A percentile compares a stretch with the other conserved stretches of the same genome.
Evolutionary conservation across 2,113 vertebrate genomes (phyloP).

Genomic region (Colius striatus): DNA sequence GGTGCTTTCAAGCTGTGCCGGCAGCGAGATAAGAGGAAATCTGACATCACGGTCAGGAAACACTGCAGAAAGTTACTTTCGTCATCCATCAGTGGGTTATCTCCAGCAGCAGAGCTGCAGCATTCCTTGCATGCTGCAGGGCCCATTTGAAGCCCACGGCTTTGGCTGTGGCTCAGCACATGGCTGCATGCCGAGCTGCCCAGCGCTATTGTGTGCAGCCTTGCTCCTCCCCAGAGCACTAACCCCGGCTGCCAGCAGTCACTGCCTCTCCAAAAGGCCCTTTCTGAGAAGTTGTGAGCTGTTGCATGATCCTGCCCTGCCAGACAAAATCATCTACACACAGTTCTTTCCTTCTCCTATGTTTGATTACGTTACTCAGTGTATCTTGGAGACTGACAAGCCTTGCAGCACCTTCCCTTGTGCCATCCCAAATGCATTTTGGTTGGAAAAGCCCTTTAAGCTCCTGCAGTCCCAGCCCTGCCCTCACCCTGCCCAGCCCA

Average conservation of each 20-base stretch:
- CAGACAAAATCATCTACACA: background rate
- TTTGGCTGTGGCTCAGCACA: fast-evolving
- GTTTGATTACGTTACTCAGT: fast-evolving
- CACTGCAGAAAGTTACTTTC: background rate
- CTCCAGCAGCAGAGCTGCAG: background rate
- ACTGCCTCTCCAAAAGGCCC: background rate
- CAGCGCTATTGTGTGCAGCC: background rate
- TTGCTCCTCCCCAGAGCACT: background rate
- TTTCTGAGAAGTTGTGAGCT: background rate
- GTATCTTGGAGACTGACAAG: background rate
- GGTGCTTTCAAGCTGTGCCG: background rate
- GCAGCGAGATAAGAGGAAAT: constrained; percentile 4
- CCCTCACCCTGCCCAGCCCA: no score
- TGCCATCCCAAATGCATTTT: no score
- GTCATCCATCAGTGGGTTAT: background rate
- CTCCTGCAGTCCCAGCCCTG: no score
- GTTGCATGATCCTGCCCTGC: background rate
- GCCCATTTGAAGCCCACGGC: background rate
- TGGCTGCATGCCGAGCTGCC: background rate
- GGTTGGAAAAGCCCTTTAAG: no score
- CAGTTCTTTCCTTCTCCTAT: fast-evolving
- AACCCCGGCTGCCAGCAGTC: fast-evolving
- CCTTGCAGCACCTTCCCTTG: background rate
- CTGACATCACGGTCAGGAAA: constrained; percentile 29
- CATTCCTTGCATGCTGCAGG: background rate